These are phyloP conservation scores for Ameiurus melas DNA, from an alignment of 2,113 vertebrate species.

Conservation along the genomic window DNA sequence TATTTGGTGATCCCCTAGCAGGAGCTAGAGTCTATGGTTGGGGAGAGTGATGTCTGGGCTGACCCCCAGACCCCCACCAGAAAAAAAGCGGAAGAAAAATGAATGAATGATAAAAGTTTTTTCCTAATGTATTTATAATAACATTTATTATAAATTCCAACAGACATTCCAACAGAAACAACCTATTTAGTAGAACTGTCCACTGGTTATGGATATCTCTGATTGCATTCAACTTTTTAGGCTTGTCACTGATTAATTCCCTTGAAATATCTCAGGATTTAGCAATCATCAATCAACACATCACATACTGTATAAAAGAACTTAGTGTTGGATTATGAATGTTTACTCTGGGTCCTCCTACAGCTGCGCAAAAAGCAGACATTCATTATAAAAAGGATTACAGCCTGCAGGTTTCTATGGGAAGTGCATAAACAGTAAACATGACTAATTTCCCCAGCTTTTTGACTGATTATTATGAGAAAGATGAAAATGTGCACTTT, in stretches of 20 bases:
- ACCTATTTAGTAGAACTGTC: not conserved
- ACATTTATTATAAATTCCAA: not conserved
- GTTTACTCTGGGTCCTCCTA: not conserved
- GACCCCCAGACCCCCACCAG: not conserved
- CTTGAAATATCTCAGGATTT: not conserved
- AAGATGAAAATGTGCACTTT: not conserved
- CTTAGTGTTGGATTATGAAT: not conserved
- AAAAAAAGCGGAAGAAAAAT: not conserved
- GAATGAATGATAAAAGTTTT: not conserved
- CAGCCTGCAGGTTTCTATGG: not conserved
- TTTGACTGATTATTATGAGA: slow-evolving; percentile 12
- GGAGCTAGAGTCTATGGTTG: not conserved
- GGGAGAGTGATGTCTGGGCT: not conserved
- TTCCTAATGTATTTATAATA: not conserved
- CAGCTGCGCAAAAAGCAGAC: slow-evolving; percentile 1
- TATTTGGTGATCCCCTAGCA: not conserved
- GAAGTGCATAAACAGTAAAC: slow-evolving; percentile 10
- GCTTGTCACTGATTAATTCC: not conserved
- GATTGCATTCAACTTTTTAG: not conserved
- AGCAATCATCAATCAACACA: not conserved
- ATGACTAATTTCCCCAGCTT: not conserved
- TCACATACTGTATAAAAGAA: not conserved
- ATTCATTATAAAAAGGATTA: slow-evolving; percentile 11
- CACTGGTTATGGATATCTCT: not conserved
- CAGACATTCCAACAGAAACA: not conserved